These are phyloP conservation scores for Xylocampa areola DNA, from an alignment of 2,888 invertebrate species.

Conservation along the genomic window DNA sequence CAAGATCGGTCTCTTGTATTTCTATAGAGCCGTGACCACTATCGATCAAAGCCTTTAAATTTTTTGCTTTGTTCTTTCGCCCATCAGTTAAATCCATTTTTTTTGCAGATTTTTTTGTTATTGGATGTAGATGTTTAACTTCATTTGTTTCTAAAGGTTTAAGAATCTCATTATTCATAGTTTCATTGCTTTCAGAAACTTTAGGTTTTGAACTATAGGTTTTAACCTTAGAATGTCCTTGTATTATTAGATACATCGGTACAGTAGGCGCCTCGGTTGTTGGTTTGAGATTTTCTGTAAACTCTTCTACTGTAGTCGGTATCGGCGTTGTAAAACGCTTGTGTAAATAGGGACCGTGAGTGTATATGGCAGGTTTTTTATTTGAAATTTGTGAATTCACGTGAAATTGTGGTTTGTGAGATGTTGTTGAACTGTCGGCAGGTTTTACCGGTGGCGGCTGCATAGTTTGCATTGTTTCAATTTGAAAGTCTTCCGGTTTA, in stretches of 20 bases:
- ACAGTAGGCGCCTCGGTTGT: slow-evolving; percentile 87
- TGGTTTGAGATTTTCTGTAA: slow-evolving; percentile 64
- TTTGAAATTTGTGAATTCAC: slow-evolving; percentile 69
- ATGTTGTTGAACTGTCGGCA: slow-evolving; percentile 64
- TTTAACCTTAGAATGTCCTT: slow-evolving; percentile 96
- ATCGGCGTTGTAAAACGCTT: slow-evolving; percentile 87
- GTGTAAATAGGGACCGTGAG: slow-evolving; percentile 83
- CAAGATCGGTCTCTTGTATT: slow-evolving; percentile 89
- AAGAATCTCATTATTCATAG: slow-evolving; percentile 86
- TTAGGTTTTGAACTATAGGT: slow-evolving; percentile 92
- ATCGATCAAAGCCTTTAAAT: slow-evolving; percentile 79
- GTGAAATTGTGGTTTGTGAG: slow-evolving; percentile 66
- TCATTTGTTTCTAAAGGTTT: slow-evolving; percentile 86
- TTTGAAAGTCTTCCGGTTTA: slow-evolving; percentile 68
- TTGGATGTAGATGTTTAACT: slow-evolving; percentile 90
- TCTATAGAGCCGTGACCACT: slow-evolving; percentile 86
- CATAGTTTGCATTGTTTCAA: slow-evolving; percentile 91
- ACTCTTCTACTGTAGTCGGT: slow-evolving; percentile 79
- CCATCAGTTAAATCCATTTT: slow-evolving; percentile 70
- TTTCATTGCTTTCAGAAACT: slow-evolving; percentile 75
- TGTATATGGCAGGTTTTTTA: slow-evolving; percentile 67
- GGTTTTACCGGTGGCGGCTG: slow-evolving; percentile 85
- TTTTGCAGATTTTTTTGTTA: slow-evolving; percentile 75
- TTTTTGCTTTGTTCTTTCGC: slow-evolving; percentile 76
- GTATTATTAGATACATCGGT: slow-evolving; percentile 94